Conservation (phyloP, 2,888 invertebrate species). For the Emmelina monodactyla region DNA sequence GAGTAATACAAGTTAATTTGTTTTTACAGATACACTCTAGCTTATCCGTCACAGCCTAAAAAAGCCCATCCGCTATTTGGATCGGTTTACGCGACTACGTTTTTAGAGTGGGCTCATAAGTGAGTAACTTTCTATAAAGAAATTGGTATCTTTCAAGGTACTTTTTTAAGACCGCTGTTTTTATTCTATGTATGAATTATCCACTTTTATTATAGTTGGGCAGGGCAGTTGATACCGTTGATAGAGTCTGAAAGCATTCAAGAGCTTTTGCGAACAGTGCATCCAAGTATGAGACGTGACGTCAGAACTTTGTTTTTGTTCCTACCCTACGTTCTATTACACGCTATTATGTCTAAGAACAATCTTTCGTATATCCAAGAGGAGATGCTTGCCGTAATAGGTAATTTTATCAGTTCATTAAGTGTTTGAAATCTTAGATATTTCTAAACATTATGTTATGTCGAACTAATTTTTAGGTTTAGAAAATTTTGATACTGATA, state of each 20-base stretch:
- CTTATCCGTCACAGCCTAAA: conserved; percentile 48
- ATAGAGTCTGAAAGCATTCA: conserved; percentile 68
- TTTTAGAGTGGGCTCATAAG: conserved; percentile 78
- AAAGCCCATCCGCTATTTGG: conserved; percentile 71
- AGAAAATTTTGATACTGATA: conserved; percentile 35
- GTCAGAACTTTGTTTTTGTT: conserved; percentile 75
- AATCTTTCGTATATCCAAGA: conserved; percentile 45
- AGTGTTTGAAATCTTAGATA: too few relatives aligned
- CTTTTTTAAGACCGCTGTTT: not conserved
- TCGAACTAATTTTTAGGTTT: conserved; percentile 34
- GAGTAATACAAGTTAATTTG: too few relatives aligned
- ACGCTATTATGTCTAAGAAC: conserved; percentile 65
- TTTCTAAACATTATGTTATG: too few relatives aligned
- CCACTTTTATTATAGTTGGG: conserved; percentile 65
- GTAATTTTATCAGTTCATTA: too few relatives aligned
- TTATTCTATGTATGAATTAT: not conserved
- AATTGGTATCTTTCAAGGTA: not conserved
- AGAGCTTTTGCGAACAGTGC: conserved; percentile 72
- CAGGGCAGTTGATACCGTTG: conserved; percentile 70
- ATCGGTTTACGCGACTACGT: conserved; percentile 71
- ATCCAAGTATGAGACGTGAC: conserved; percentile 79
- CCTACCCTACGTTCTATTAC: conserved; percentile 76
- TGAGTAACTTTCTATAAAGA: conserved; percentile 27
- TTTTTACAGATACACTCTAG: conserved; percentile 47
- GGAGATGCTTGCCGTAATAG: conserved; percentile 54